Evolutionary conservation across 2,113 vertebrate genomes (phyloP).

Genomic region (Alligator sinensis): DNA sequence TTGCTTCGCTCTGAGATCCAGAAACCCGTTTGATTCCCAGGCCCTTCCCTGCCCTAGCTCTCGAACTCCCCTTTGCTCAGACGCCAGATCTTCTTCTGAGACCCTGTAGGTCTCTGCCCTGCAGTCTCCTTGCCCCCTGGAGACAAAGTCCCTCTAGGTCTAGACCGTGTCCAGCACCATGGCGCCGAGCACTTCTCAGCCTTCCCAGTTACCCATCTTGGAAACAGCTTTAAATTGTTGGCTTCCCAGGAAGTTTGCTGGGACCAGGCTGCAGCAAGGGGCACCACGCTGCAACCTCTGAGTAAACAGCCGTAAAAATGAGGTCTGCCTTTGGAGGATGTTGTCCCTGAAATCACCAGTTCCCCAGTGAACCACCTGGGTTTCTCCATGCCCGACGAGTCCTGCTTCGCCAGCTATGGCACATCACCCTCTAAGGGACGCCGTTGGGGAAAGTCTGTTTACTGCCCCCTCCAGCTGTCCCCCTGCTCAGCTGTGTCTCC

Average conservation of each 20-base stretch:
- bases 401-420: neutral
- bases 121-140: neutral
- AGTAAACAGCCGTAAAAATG: neutral
- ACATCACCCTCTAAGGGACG: constrained; percentile 24
- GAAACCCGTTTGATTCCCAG: neutral
- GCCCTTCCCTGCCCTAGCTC: neutral
- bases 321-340: neutral
- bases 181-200: neutral
- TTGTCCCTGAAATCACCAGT: neutral
- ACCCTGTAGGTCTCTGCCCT: neutral
- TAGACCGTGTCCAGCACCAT: neutral
- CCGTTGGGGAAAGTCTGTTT: constrained; percentile 30
- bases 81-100: neutral
- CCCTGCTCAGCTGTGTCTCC: constrained; percentile 19
- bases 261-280: neutral
- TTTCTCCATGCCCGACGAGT: neutral
- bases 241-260: neutral
- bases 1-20: neutral
- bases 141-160: neutral
- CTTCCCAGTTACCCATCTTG: neutral
- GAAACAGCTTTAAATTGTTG: neutral
- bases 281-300: neutral
- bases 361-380: neutral
- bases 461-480: neutral
- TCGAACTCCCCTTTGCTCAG: neutral